Percentiles rank a stretch among this genome's conserved stretches.
Conservation (phyloP, 1,140 invertebrate genomes). For the Agrilus planipennis region DNA sequence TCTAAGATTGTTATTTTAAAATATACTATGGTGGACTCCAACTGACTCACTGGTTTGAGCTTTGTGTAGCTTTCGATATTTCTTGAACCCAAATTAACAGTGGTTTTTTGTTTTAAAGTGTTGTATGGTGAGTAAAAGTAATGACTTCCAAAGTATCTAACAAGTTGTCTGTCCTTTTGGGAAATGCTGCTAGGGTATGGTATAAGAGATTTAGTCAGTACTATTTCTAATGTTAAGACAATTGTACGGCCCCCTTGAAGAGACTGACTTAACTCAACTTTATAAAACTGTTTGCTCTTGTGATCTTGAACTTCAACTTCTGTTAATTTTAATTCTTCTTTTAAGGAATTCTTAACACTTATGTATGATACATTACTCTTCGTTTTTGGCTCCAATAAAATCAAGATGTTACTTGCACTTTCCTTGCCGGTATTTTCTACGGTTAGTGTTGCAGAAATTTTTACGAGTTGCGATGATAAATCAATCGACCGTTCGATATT, state of each 20-base stretch:
- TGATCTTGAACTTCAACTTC: slow-evolving; percentile 41
- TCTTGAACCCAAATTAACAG: slow-evolving; percentile 25
- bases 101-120: slow-evolving; percentile 69
- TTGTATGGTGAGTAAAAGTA: slow-evolving; percentile 77
- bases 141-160: slow-evolving; percentile 73
- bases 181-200: slow-evolving; percentile 80
- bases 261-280: slow-evolving; percentile 49
- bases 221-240: slow-evolving; percentile 57
- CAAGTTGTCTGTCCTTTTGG: slow-evolving; percentile 88
- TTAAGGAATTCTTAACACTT: slow-evolving; percentile 51
- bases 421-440: slow-evolving; percentile 70
- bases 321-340: slow-evolving; percentile 47
- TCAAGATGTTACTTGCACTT: slow-evolving; percentile 54
- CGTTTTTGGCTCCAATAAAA: slow-evolving; percentile 53
- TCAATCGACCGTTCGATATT: slow-evolving; percentile 81
- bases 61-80: slow-evolving; percentile 80
- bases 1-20: too few species aligned
- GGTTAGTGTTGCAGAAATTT: slow-evolving; percentile 64
- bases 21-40: slow-evolving; percentile 67
- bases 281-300: slow-evolving; percentile 42
- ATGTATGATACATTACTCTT: slow-evolving; percentile 61
- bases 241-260: slow-evolving; percentile 46
- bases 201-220: slow-evolving; percentile 60
- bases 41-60: slow-evolving; percentile 67
- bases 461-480: slow-evolving; percentile 77